Evolutionary conservation across 2,113 vertebrate genomes (phyloP).

Genomic region (Crypturellus undulatus): DNA sequence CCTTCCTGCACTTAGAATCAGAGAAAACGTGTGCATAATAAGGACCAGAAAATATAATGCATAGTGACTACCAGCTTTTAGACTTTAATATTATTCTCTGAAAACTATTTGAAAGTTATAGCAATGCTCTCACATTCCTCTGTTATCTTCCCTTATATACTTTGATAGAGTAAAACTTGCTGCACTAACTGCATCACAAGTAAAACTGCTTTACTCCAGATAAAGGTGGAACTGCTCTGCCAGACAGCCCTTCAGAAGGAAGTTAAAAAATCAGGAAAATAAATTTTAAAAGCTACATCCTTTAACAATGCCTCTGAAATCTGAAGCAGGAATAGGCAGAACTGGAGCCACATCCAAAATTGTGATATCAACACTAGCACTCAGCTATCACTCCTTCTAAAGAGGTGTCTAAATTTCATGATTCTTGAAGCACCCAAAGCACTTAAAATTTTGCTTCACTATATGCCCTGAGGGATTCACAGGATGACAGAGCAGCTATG

Average conservation of each 20-base stretch:
- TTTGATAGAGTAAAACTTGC: background rate
- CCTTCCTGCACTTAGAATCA: background rate
- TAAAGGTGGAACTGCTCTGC: background rate
- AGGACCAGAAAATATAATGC: background rate
- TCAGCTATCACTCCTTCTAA: background rate
- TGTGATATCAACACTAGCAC: background rate
- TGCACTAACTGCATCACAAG: background rate
- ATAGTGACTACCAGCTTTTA: background rate
- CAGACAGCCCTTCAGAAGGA: background rate
- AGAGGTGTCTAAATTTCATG: background rate
- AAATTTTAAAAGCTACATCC: background rate
- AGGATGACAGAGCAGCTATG: background rate
- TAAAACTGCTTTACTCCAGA: background rate
- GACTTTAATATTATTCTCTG: background rate
- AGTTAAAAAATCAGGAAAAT: background rate
- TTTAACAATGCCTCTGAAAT: background rate
- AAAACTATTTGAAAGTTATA: background rate
- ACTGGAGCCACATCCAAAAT: background rate
- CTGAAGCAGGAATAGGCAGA: background rate
- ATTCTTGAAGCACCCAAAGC: background rate
- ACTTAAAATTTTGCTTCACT: background rate
- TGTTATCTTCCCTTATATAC: background rate
- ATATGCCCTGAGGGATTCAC: background rate
- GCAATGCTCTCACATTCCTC: no score
- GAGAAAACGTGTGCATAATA: background rate